Evolutionary conservation across 2,888 invertebrate genomes (phyloP).

Genomic region (Coelopa pilipes): DNA sequence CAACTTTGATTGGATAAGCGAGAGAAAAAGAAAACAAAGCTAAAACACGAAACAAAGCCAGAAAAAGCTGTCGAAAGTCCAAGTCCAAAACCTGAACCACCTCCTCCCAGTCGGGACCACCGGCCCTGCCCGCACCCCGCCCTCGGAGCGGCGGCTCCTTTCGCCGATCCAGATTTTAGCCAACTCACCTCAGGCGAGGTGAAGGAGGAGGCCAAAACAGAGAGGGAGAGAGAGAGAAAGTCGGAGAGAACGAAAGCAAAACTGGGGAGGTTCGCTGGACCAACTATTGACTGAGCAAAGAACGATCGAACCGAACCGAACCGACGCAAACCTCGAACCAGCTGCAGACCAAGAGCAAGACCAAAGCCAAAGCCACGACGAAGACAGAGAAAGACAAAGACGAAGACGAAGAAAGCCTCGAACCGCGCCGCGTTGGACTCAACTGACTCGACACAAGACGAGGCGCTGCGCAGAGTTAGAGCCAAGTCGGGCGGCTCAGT

Average conservation of each 20-base stretch:
- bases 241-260: not conserved
- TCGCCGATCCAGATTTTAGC: no score
- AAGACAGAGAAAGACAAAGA: constrained; percentile 10
- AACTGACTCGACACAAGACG: constrained; percentile 37
- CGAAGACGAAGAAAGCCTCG: constrained; percentile 41
- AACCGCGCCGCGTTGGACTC: constrained; percentile 18
- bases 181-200: not conserved
- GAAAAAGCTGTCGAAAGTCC: not conserved
- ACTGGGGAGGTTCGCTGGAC: no score
- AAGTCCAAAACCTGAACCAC: no score
- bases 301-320: not conserved
- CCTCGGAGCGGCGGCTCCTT: no score
- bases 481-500: constrained; percentile 41
- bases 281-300: no score
- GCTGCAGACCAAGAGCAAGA: not conserved
- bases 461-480: constrained; percentile 38
- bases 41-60: not conserved
- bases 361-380: not conserved
- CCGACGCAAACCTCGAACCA: not conserved
- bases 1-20: no score
- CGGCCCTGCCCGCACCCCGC: no score
- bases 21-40: not conserved
- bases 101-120: no score
- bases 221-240: not conserved
- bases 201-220: not conserved